phyloP scores from a whole-genome alignment of 2,797 vertebrate species.

The Cyclura pinguis region DNA sequence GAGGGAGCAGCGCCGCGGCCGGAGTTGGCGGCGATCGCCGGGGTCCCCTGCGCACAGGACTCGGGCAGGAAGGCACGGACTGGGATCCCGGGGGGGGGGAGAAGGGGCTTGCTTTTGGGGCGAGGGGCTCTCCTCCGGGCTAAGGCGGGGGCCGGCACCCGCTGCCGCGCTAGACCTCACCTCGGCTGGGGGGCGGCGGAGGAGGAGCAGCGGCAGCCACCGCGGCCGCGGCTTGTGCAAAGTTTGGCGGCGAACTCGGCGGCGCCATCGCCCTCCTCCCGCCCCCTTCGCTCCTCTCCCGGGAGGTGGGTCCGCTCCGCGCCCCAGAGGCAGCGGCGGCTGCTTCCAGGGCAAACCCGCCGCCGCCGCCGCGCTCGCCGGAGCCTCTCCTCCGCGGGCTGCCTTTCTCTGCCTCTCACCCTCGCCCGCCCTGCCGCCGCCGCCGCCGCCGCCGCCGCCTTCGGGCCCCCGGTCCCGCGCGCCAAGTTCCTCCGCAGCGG shows the following conservation, averaged over 20 bases:
- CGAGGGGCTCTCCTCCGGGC: neutral
- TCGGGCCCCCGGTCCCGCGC: neutral
- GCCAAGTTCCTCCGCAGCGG: neutral
- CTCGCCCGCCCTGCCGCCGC: neutral
- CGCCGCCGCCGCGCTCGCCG: neutral
- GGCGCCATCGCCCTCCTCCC: constrained; percentile 70
- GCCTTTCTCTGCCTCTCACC: no score
- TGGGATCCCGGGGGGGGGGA: no score
- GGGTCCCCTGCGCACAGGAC: no score
- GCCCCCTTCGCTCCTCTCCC: constrained; percentile 77
- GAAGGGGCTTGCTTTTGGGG: no score
- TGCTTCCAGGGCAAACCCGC: no score
- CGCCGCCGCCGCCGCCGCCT: neutral
- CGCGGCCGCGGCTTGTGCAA: constrained; percentile 53
- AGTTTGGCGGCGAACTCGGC: constrained; percentile 77
- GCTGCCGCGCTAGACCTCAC: constrained; percentile 71
- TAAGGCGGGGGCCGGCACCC: neutral
- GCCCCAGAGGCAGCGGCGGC: neutral
- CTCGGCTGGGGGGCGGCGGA: constrained; percentile 59
- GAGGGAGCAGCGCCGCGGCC: neutral
- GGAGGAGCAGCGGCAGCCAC: neutral
- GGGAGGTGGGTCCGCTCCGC: constrained; percentile 33
- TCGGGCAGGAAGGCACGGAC: no score
- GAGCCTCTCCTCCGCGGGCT: no score
- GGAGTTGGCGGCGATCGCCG: no score